Percentiles rank a stretch among this genome's conserved stretches.
Conservation (phyloP, 92 coral and sea anemone species). For the Porites divaricata region DNA sequence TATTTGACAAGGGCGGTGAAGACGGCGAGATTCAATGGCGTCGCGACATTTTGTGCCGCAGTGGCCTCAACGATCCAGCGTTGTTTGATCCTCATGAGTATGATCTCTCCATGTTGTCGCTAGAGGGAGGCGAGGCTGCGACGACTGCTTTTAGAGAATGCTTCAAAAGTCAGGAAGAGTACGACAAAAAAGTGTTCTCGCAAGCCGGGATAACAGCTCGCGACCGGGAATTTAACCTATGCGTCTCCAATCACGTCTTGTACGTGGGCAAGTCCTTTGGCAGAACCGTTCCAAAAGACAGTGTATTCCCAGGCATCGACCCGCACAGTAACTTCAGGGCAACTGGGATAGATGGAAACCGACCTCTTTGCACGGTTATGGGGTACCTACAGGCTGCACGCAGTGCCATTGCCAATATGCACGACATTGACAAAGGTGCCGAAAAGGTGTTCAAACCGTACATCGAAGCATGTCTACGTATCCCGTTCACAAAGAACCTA, state of each 20-base stretch:
- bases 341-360: constrained; percentile 11
- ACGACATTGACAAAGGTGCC: background rate
- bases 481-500: background rate
- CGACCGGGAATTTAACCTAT: background rate
- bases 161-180: background rate
- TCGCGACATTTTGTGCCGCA: background rate
- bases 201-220: background rate
- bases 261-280: background rate
- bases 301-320: background rate
- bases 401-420: constrained; percentile 20
- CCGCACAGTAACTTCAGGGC: background rate
- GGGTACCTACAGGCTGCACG: constrained; percentile 9
- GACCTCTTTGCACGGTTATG: background rate
- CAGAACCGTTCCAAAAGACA: background rate
- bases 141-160: background rate
- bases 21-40: constrained; percentile 19
- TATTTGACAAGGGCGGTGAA: constrained; percentile 18
- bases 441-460: background rate
- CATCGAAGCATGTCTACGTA: background rate
- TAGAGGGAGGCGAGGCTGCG: constrained; percentile 4
- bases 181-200: constrained; percentile 1
- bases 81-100: constrained; percentile 1
- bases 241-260: constrained; percentile 9
- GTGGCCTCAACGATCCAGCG: constrained; percentile 5
- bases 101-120: background rate